These are phyloP conservation scores for Tiaroga cobitis DNA, from an alignment of 2,797 vertebrate genomes.

Conservation along the genomic window DNA sequence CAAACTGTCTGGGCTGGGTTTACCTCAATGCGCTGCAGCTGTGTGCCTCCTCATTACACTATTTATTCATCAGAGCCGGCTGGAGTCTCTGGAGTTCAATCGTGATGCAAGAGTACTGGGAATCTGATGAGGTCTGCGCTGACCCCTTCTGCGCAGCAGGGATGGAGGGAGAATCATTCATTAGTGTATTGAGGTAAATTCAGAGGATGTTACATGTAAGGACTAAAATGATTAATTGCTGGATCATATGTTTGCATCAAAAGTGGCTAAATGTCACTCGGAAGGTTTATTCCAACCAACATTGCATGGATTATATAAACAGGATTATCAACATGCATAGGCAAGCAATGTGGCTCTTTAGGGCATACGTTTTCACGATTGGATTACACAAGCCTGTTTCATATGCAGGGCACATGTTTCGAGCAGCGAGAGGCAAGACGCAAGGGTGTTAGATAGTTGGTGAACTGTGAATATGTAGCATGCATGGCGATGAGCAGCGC, in stretches of 20 bases:
- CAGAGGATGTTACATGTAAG: constrained; percentile 3
- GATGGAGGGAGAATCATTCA: neutral
- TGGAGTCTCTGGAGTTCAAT: constrained; percentile 26
- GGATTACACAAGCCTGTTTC: constrained; percentile 37
- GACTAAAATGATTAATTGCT: neutral
- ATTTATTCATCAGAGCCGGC: constrained; percentile 35
- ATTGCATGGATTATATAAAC: constrained; percentile 29
- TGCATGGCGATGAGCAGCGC: constrained; percentile 26
- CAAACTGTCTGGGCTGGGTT: constrained; percentile 56
- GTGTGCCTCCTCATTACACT: constrained; percentile 26
- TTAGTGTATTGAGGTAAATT: neutral
- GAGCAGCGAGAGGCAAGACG: constrained; percentile 15
- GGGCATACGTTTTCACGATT: constrained; percentile 22
- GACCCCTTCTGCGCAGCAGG: neutral
- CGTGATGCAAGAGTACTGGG: neutral
- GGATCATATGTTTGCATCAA: constrained; percentile 32
- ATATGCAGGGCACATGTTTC: constrained; percentile 33
- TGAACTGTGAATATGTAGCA: constrained; percentile 30
- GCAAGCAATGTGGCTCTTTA: constrained; percentile 25
- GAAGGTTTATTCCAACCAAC: constrained; percentile 30
- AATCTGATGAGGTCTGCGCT: constrained; percentile 8
- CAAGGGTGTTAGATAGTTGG: constrained; percentile 26
- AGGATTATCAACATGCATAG: constrained; percentile 30
- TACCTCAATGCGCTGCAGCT: constrained; percentile 55
- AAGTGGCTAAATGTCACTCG: constrained; percentile 1